Base-by-base conservation (phyloP, 2,113 vertebrate species). In the Gallinago media region DNA sequence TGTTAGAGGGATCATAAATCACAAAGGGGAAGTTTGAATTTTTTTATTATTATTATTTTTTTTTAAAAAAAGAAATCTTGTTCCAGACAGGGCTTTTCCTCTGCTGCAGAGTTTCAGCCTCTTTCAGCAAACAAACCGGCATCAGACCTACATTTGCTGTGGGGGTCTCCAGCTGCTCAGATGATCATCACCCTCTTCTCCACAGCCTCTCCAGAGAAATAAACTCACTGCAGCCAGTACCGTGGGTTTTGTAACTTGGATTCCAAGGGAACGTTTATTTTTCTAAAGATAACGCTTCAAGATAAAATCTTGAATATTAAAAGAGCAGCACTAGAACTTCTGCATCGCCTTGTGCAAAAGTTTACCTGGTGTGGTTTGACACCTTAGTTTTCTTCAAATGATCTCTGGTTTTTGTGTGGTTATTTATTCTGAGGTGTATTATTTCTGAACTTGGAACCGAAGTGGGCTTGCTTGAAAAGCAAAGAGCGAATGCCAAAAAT, bases 1-100 rank as follows among this genome's bases (percentile, higher is more conserved):
- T 97, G 96, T 93, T 97, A 91, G 85, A 92, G 89, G 79, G 79
- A 97, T 97, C 96, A 85, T 97, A 96, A 96, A 96, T 97, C 95
- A 96, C 90, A 90, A 91, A 92, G 55, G 80, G 92, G 89, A 95
- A 93, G 67, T 82, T 84, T n/a, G 47, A 62, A 62, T 15, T 78
- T 94, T 84, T 71, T 77, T 83, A 13, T 34, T 42, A 25, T 58
- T 67, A 10, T 65, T 38, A 13, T 27, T 75, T 63, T 23, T 31
- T 32, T 11, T 19, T 31, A 42, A 36, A 55, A 36, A 63, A 70
- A 95, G 49, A 88, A 95, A 80, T 50, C 78, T 86, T 34, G 50
- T 74, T 94, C 66, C 79, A 95, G 92, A 71, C 74, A 78, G 75
- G 87, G 83, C 38, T 85, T 80, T 80, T 96, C 55, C 93, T 90